Conservation (phyloP, 2,113 vertebrate species). For the Zootoca vivipara region DNA sequence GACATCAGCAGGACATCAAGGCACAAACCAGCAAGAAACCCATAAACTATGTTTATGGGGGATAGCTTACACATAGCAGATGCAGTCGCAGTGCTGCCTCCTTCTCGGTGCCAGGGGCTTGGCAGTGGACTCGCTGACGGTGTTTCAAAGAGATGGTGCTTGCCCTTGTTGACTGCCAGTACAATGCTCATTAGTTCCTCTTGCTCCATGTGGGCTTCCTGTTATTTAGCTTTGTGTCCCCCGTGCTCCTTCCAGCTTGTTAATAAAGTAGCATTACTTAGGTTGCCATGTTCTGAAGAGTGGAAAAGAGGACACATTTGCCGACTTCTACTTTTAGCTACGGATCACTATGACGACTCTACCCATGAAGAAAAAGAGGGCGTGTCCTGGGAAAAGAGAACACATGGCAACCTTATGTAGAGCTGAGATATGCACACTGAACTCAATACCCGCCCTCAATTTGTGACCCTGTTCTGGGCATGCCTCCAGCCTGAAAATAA, state of each 20-base stretch:
- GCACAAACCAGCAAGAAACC: neutral
- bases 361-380: too few relatives aligned
- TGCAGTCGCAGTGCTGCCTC: neutral
- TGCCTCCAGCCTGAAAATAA: neutral
- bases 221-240: neutral
- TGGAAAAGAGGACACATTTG: too few relatives aligned
- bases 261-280: neutral
- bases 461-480: too few relatives aligned
- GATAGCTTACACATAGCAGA: neutral
- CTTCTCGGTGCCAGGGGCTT: neutral
- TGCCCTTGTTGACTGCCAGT: neutral
- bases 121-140: neutral
- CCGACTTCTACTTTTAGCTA: too few relatives aligned
- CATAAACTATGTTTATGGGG: neutral
- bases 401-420: too few relatives aligned
- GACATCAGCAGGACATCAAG: constrained; percentile 15
- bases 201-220: neutral
- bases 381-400: too few relatives aligned
- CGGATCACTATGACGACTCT: too few relatives aligned
- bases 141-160: neutral
- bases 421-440: neutral
- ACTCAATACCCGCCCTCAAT: too few relatives aligned
- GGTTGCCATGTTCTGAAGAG: too few relatives aligned
- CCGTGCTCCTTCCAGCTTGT: neutral
- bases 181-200: neutral